phyloP scores from a whole-genome alignment of 2,888 invertebrate genomes.

The Siphonodentalium dalli region DNA sequence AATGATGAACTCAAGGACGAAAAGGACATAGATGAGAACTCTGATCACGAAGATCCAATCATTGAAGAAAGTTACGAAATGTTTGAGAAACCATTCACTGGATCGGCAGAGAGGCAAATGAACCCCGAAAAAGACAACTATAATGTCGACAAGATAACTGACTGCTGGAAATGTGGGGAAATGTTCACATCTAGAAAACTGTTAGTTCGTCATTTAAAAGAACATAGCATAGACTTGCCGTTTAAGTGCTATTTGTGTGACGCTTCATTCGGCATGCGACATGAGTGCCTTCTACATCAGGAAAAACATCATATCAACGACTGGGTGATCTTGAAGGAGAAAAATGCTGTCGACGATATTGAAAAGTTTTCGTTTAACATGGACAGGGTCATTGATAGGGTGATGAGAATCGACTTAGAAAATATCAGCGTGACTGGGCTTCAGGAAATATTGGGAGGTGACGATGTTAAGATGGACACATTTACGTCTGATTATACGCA shows the following conservation, averaged over 20 bases:
- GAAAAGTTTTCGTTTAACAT: slow-evolving; percentile 50
- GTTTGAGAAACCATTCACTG: slow-evolving; percentile 30
- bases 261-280: slow-evolving; percentile 80
- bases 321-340: slow-evolving; percentile 77
- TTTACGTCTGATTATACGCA: slow-evolving; percentile 50
- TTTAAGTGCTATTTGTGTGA: slow-evolving; percentile 95
- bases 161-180: slow-evolving; percentile 58
- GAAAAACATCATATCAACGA: slow-evolving; percentile 78
- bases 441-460: slow-evolving; percentile 20
- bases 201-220: slow-evolving; percentile 59
- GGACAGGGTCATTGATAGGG: slow-evolving; percentile 52
- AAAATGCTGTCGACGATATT: slow-evolving; percentile 56
- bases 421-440: slow-evolving; percentile 13
- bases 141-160: slow-evolving; percentile 59
- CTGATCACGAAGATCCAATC: not conserved
- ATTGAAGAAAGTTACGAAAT: slow-evolving; percentile 9
- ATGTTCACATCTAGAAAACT: slow-evolving; percentile 51
- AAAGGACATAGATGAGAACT: not conserved
- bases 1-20: too few relatives aligned
- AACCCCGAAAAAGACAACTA: slow-evolving; percentile 61
- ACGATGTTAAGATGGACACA: slow-evolving; percentile 41
- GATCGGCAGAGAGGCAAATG: slow-evolving; percentile 42
- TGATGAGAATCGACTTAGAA: slow-evolving; percentile 39
- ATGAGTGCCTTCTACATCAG: slow-evolving; percentile 83
- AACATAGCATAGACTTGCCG: slow-evolving; percentile 66